Evolutionary conservation across 2,888 invertebrate genomes (phyloP), one percentile per base, ranked within the genome.

Genomic region (Hedychridium roseum): DNA sequence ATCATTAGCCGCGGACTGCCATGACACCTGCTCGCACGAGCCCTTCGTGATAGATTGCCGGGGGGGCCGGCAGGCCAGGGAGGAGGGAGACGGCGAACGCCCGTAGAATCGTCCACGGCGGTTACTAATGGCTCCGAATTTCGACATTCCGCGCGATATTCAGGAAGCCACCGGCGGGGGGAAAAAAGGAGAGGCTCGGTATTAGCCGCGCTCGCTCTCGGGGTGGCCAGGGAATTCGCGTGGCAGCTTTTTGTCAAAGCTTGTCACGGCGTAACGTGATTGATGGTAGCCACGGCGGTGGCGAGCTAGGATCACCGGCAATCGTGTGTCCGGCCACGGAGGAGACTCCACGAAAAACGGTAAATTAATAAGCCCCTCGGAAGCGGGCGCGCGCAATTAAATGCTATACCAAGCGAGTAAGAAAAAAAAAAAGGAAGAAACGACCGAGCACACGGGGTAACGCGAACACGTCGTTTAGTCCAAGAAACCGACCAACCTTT

Each of bases 11-110:
- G 64, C 68, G 59, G 66, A 63, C 64, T 68, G 68, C 68, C 75
- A 74, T 76, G 75, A 76, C 76, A 76, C 75, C 76, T 76, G 76
- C 76, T 68, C 71, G 70, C 70, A 69, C 70, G 67, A 69, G 68
- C 69, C 66, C 66, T 61, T 67, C 67, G 67, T 78, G 76, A 78
- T 76, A 72, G 71, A 77, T 78, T 73, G 62, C 72, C 54, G 50
- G 58, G 50, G 45, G 37, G 50, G 48, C 36, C 21, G 46, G 42
- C 49, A 43, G 45, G 41, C 45, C 45, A 21, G 50, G 41, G 49
- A 46, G 44, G 50, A 32, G 43, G 34, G 50, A 43, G 40, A 42
- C 17, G 17, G 28, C 31, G 62, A 64, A 62, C 63, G 50, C 55
- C 50, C 46, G 42, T 51, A 34, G 54, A 51, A 54, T 63, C 58